Evolutionary conservation across 2,888 invertebrate species (phyloP), one percentile per base, ranked within the genome.

Genomic region (Cerastis rubricosa): DNA sequence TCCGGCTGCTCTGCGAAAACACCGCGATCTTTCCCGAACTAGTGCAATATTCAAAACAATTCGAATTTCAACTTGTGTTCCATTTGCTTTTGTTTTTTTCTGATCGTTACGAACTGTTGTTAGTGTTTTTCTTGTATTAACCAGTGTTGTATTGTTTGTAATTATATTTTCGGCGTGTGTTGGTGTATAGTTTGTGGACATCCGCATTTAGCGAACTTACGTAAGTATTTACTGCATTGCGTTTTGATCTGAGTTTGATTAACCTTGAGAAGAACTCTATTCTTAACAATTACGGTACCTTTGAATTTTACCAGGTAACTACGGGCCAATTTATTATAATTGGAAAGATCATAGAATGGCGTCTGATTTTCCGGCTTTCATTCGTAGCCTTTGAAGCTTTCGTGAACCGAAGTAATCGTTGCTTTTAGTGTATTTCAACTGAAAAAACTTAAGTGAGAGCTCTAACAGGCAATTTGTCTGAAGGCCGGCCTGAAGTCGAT

Each of bases 211-310:
- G 92, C 88, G 84, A 95, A 95, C 95, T 96, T 96, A 96, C 96
- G 96, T 96, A 96, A 96, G 96, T 94, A 92, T 93, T 93, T 93
- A 94, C 96, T 96, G 96, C 96, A 96, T 90, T 96, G 96, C 96
- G 96, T 95, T 95, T 74, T 89, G 74, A 86, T 84, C 85, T 81
- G 83, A 80, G 47, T 85, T 84, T 76, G 81, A 87, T 82, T 83
- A 78, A 61, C 63, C 78, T 85, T 70, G 40, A 78, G 65, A 45
- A 51, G 45, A 74, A 35, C 17, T 25, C n/a, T 8, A 6, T 47
- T 63, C 25, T 57, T 76, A 29, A 17, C 22, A 12, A 45, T 54
- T 45, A 47, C 51, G 29, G 11, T 63, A 64, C 11, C 61, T 76
- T 74, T 67, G 54, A 72, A 80, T 59, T 78, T 54, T 25, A 54